A percentile compares a stretch with the other conserved stretches of the same genome.
These are phyloP conservation scores for Actenoides lindsayi DNA, from an alignment of 2,113 vertebrate species.

Conservation along the genomic window DNA sequence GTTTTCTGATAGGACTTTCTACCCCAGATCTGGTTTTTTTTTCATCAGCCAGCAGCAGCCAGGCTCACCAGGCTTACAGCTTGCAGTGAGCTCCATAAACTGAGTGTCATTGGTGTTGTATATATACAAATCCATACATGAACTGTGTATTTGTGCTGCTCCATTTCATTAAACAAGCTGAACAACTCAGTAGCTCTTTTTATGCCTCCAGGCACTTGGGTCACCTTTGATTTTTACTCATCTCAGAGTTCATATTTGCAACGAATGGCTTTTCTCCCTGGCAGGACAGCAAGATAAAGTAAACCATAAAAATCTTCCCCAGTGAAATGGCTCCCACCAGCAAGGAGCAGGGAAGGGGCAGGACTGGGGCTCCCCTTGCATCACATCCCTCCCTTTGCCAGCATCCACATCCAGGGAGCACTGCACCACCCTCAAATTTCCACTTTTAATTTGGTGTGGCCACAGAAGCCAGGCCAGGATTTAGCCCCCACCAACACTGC, in stretches of 20 bases:
- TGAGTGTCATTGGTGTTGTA: background rate
- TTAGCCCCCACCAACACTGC: background rate
- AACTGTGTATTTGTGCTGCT: slow-evolving; percentile 25
- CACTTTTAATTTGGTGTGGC: background rate
- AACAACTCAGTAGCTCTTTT: slow-evolving; percentile 17
- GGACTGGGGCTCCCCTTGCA: background rate
- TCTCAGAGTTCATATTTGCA: background rate
- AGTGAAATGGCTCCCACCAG: background rate
- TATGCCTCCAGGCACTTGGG: slow-evolving; percentile 33
- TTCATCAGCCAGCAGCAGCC: background rate
- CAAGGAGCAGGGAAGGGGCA: background rate
- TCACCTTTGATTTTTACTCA: slow-evolving; percentile 25
- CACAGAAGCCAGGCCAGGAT: background rate
- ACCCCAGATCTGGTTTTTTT: background rate
- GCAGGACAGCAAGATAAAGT: background rate
- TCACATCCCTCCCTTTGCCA: background rate
- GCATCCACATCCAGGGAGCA: background rate
- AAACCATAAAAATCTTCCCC: background rate
- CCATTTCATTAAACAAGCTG: slow-evolving; percentile 44
- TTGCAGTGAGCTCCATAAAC: background rate
- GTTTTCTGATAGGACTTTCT: background rate
- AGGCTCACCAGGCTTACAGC: background rate
- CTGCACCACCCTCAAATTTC: background rate
- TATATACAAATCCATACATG: background rate
- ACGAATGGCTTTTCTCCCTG: background rate